phyloP scores from a whole-genome alignment of 2,113 vertebrate genomes.

The Bos indicus region DNA sequence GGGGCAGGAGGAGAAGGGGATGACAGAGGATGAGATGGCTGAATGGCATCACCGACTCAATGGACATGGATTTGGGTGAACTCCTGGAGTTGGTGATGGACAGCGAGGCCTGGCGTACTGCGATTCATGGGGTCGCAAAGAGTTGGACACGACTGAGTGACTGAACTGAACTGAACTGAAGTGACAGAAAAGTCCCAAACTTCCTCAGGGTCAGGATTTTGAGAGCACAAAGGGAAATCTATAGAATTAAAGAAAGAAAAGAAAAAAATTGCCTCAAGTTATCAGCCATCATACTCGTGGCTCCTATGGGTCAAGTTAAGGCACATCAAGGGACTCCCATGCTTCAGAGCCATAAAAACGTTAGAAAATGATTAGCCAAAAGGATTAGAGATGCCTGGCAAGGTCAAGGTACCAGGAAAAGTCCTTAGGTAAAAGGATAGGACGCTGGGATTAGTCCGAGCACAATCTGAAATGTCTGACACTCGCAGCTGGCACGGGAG shows the following conservation, averaged over 20 bases:
- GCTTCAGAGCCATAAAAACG: background rate
- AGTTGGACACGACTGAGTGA: background rate
- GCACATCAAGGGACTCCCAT: background rate
- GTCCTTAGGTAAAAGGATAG: background rate
- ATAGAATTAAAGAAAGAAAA: background rate
- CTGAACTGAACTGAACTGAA: too few relatives aligned
- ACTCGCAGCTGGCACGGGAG: fast-evolving
- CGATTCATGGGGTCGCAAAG: background rate
- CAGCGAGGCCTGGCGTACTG: background rate
- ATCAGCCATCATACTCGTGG: background rate
- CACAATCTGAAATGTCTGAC: fast-evolving
- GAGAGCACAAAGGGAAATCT: background rate
- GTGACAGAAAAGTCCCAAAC: background rate
- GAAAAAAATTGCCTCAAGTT: background rate
- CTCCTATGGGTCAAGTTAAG: background rate
- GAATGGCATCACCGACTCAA: too few relatives aligned
- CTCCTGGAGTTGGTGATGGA: background rate
- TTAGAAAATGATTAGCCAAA: background rate
- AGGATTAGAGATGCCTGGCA: background rate
- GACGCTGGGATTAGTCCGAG: background rate
- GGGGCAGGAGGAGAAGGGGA: too few relatives aligned
- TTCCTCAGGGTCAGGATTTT: background rate
- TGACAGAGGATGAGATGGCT: too few relatives aligned
- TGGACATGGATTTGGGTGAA: too few relatives aligned
- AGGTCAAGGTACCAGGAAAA: background rate